Percentiles rank a stretch among this genome's conserved stretches.
Conservation (phyloP, 2,797 vertebrate species). For the Schizopygopsis pylzovi region DNA sequence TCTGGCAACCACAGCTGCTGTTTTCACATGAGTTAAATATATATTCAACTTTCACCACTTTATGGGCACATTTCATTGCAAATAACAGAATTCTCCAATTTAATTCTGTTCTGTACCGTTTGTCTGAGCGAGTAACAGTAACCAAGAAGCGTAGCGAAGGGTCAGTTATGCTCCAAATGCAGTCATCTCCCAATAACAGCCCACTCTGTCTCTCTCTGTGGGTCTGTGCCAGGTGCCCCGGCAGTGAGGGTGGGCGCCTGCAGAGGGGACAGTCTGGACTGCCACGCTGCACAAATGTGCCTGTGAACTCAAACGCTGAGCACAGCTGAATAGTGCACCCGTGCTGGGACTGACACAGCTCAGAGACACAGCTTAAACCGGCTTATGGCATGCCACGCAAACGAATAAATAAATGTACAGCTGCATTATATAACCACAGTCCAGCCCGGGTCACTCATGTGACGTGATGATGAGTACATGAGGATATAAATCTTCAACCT, state of each 20-base stretch:
- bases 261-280: constrained; percentile 4
- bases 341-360: constrained; percentile 40
- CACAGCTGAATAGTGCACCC: constrained; percentile 28
- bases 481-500: constrained; percentile 28
- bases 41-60: neutral
- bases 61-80: neutral
- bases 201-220: neutral
- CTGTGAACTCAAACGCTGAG: constrained; percentile 38
- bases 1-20: neutral
- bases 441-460: neutral
- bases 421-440: constrained; percentile 41
- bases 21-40: neutral
- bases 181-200: neutral
- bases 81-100: neutral
- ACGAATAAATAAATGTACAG: constrained; percentile 48
- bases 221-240: neutral
- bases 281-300: constrained; percentile 42
- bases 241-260: neutral
- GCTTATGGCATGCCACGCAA: constrained; percentile 43
- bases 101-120: neutral
- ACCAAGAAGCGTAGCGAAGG: neutral
- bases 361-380: constrained; percentile 47
- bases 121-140: neutral
- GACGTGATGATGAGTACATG: constrained; percentile 30
- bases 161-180: constrained; percentile 4